Percentiles rank a stretch among this genome's conserved stretches.
phyloP scores from a whole-genome alignment of 1,140 invertebrate species.

The Temnothorax longispinosus region DNA sequence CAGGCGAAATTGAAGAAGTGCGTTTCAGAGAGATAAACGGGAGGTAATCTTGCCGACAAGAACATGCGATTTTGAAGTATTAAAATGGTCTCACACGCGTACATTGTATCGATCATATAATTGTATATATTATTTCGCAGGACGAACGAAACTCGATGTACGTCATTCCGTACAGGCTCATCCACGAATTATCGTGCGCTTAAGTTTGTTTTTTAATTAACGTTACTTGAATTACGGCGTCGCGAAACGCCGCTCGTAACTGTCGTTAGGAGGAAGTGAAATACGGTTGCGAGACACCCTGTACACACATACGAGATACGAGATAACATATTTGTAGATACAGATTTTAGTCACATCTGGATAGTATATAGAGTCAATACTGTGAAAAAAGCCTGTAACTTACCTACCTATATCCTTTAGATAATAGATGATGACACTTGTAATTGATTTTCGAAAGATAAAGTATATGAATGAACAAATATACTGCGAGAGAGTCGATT shows the following conservation, averaged over 20 bases:
- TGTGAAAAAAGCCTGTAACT: constrained; percentile 82
- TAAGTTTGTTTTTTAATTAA: background rate
- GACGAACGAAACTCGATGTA: constrained; percentile 29
- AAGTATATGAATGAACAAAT: constrained; percentile 78
- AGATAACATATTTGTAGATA: constrained; percentile 84
- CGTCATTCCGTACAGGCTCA: background rate
- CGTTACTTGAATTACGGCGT: background rate
- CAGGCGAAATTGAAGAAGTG: constrained; percentile 29
- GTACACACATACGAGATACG: constrained; percentile 75
- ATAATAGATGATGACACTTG: constrained; percentile 77
- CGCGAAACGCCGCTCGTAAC: constrained; percentile 45
- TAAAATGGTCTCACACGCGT: constrained; percentile 49
- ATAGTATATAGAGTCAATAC: constrained; percentile 84
- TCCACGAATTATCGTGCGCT: constrained; percentile 16
- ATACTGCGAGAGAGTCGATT: constrained; percentile 78
- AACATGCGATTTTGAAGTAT: background rate
- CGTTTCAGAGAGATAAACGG: constrained; percentile 17
- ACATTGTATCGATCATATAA: background rate
- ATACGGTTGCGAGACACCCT: constrained; percentile 44
- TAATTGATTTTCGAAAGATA: constrained; percentile 80
- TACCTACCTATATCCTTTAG: constrained; percentile 73
- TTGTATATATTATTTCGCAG: constrained; percentile 59
- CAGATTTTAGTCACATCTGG: constrained; percentile 81
- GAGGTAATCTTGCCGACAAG: constrained; percentile 3
- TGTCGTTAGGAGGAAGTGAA: constrained; percentile 39